phyloP scores from a whole-genome alignment of 1,140 invertebrate genomes.

The Calycopis cecrops region DNA sequence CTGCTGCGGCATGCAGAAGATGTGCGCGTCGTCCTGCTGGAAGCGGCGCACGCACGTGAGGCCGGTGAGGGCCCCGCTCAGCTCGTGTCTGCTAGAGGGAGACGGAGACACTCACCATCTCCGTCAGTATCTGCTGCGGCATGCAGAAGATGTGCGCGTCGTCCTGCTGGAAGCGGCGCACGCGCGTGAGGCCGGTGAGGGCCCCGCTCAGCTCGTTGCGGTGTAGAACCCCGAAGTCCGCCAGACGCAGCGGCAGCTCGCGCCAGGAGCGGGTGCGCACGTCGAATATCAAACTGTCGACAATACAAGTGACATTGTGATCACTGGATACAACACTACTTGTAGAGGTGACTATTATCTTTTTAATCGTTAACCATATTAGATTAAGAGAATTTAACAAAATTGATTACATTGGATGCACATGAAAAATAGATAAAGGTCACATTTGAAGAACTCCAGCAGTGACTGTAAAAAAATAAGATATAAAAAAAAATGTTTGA shows the following conservation, averaged over 20 bases:
- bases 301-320: not conserved
- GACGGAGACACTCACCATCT: slow-evolving; percentile 82
- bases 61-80: no score
- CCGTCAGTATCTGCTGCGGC: slow-evolving; percentile 90
- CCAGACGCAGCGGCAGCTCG: slow-evolving; percentile 94
- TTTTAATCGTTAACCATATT: no score
- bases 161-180: slow-evolving; percentile 98
- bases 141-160: slow-evolving; percentile 99
- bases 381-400: no score
- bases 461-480: no score
- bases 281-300: slow-evolving; percentile 90
- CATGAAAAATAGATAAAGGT: no score
- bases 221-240: slow-evolving; percentile 98
- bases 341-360: no score
- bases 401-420: no score
- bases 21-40: slow-evolving; percentile 99
- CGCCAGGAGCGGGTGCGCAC: slow-evolving; percentile 92
- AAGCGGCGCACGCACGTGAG: no score
- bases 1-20: slow-evolving; percentile 95
- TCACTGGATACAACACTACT: not conserved
- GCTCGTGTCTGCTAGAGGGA: no score
- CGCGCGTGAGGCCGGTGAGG: slow-evolving; percentile 94
- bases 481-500: no score
- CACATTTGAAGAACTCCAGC: no score
- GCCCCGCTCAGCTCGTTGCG: slow-evolving; percentile 97